These are phyloP conservation scores for Cepaea nemoralis DNA, from an alignment of 1,140 invertebrate species.

Conservation along the genomic window DNA sequence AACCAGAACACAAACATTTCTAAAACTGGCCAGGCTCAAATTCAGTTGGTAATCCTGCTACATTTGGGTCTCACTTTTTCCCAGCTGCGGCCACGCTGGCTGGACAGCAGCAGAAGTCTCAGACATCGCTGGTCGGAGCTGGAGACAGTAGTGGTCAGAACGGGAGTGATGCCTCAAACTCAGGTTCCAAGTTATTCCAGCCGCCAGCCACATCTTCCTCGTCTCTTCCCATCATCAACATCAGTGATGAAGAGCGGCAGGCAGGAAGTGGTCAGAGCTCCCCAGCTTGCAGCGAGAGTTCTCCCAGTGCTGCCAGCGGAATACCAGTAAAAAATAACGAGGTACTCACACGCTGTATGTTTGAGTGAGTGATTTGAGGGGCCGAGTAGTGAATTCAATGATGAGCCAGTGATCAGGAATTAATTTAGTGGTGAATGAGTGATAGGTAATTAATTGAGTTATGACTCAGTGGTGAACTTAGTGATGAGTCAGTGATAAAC, in stretches of 20 bases:
- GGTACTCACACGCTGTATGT: too few species aligned
- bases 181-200: background rate
- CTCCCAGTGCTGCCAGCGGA: conserved; percentile 24
- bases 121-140: background rate
- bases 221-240: conserved; percentile 54
- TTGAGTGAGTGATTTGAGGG: too few species aligned
- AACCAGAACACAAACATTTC: background rate
- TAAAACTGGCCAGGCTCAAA: background rate
- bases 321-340: conserved; percentile 20
- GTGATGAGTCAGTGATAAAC: too few species aligned
- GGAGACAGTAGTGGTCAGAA: background rate
- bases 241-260: conserved; percentile 62
- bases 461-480: too few species aligned
- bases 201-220: conserved; percentile 27
- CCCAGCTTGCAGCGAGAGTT: conserved; percentile 64
- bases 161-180: background rate
- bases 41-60: background rate
- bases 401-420: too few species aligned
- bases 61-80: background rate
- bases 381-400: too few species aligned
- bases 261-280: conserved; percentile 70
- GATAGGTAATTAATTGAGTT: too few species aligned
- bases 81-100: background rate
- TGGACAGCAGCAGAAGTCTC: background rate
- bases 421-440: too few species aligned